phyloP scores from a whole-genome alignment of 92 coral and sea anemone species.

The Phenganax marumi region DNA sequence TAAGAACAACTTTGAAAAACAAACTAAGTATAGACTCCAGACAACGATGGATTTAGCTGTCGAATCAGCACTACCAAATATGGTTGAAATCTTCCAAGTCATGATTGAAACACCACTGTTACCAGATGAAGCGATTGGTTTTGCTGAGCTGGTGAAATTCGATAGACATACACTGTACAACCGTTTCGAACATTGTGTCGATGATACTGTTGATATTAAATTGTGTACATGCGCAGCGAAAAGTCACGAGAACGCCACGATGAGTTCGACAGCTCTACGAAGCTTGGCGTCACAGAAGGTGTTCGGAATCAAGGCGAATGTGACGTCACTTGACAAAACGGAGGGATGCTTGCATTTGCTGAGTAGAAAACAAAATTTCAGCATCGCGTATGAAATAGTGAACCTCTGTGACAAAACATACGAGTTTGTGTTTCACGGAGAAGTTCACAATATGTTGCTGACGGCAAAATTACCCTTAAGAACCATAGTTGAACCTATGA shows the following conservation, averaged over 20 bases:
- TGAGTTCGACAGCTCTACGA: background rate
- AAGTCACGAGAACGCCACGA: background rate
- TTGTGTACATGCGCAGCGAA: constrained; percentile 76
- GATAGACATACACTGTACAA: constrained; percentile 73
- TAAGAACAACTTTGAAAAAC: constrained; percentile 26
- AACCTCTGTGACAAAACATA: constrained; percentile 19
- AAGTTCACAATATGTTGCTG: constrained; percentile 15
- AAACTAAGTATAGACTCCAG: background rate
- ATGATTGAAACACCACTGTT: constrained; percentile 27
- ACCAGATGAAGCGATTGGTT: constrained; percentile 12
- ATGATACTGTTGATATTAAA: constrained; percentile 69
- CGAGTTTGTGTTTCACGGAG: background rate
- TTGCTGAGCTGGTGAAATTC: constrained; percentile 58
- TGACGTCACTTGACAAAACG: constrained; percentile 65
- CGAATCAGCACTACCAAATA: constrained; percentile 25
- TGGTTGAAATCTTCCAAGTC: constrained; percentile 24
- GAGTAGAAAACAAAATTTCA: constrained; percentile 66
- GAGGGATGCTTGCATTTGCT: constrained; percentile 65
- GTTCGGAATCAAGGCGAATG: constrained; percentile 70
- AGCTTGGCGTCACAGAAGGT: constrained; percentile 7
- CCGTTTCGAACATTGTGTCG: constrained; percentile 75
- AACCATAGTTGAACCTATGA: constrained; percentile 50
- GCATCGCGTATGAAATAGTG: constrained; percentile 32
- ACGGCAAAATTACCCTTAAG: constrained; percentile 40
- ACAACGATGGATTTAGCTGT: constrained; percentile 9